phyloP scores from a whole-genome alignment of 2,113 vertebrate genomes.

The Stictonetta naevosa region DNA sequence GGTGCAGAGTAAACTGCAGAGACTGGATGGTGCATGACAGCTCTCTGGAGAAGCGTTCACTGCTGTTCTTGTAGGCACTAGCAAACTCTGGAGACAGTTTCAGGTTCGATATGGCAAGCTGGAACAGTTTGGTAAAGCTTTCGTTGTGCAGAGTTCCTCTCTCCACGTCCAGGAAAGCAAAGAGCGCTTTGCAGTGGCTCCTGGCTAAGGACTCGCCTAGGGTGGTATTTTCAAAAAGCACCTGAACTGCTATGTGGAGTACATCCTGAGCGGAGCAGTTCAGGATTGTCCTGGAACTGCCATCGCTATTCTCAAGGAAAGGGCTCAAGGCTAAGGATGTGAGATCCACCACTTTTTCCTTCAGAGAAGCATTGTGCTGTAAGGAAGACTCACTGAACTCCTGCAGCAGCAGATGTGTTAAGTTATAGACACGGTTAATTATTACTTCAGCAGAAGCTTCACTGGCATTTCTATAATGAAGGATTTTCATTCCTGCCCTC shows the following conservation, averaged over 20 bases:
- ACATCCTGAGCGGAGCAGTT: conserved; percentile 14
- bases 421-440: conserved; percentile 29
- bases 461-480: not conserved
- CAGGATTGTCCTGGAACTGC: not conserved
- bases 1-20: conserved; percentile 30
- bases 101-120: conserved; percentile 31
- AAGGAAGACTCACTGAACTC: not conserved
- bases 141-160: not conserved
- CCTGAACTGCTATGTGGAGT: not conserved
- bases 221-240: conserved; percentile 57
- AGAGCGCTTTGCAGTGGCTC: conserved; percentile 44
- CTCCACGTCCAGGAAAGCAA: not conserved
- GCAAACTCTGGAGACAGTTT: conserved; percentile 49
- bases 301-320: not conserved
- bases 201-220: not conserved
- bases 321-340: conserved; percentile 12
- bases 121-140: conserved; percentile 30
- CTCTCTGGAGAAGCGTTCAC: not conserved
- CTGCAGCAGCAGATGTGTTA: conserved; percentile 20
- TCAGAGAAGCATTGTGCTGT: not conserved
- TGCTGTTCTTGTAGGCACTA: conserved; percentile 5
- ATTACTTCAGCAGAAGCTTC: conserved; percentile 26
- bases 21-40: not conserved
- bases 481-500: conserved; percentile 31
- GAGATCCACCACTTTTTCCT: not conserved